These are phyloP conservation scores for Holacanthella duospinosa DNA, from an alignment of 2,888 invertebrate genomes.

Conservation along the genomic window DNA sequence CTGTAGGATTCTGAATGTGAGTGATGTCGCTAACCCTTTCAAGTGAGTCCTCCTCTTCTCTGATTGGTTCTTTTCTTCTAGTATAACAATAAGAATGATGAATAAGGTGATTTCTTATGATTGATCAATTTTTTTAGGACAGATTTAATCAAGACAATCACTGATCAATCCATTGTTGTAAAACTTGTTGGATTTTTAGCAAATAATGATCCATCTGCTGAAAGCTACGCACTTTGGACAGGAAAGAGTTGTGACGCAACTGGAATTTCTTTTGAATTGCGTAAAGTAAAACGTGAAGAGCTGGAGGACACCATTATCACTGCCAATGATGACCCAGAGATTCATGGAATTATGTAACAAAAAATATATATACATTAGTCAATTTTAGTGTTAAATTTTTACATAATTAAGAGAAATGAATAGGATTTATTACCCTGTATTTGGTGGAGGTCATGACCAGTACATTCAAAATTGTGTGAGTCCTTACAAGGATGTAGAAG, in stretches of 20 bases:
- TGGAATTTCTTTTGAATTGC: conserved; percentile 25
- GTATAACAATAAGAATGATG: too few species aligned
- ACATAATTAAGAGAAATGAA: too few species aligned
- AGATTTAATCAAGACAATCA: conserved; percentile 3
- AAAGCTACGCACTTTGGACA: conserved; percentile 20
- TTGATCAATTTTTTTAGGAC: neutral
- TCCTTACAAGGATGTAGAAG: conserved; percentile 28
- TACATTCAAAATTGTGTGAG: conserved; percentile 27
- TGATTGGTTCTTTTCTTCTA: neutral
- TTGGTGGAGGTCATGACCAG: conserved; percentile 26
- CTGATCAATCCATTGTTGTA: neutral
- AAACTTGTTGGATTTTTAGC: conserved; percentile 22
- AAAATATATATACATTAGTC: too few species aligned
- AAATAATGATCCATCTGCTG: conserved; percentile 25
- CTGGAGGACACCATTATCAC: conserved; percentile 24
- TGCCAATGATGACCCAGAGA: conserved; percentile 23
- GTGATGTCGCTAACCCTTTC: conserved; percentile 8
- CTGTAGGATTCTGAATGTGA: neutral
- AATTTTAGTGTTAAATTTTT: too few species aligned
- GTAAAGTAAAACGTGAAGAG: conserved; percentile 22
- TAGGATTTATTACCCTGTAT: conserved; percentile 28
- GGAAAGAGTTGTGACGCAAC: conserved; percentile 20
- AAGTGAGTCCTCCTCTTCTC: neutral
- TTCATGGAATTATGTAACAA: conserved; percentile 23
- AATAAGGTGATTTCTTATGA: neutral